A percentile compares a stretch with the other conserved stretches of the same genome.
Evolutionary conservation across 2,797 vertebrate species (phyloP).

Genomic region (Gephyroberyx darwinii): DNA sequence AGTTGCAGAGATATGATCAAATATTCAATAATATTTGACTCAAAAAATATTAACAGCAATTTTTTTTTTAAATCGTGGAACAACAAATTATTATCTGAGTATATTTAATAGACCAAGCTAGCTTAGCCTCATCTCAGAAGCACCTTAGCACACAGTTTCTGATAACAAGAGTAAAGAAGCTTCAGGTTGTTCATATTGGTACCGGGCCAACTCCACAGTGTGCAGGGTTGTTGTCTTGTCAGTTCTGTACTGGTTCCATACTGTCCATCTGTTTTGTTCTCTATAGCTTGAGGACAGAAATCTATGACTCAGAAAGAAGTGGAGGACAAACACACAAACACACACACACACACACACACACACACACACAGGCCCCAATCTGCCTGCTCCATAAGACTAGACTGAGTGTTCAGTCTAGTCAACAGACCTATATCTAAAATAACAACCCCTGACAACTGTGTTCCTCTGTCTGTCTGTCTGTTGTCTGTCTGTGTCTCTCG

Average conservation of each 20-base stretch:
- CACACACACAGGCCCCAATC: constrained; percentile 21
- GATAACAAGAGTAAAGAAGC: constrained; percentile 26
- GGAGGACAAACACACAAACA: constrained; percentile 6
- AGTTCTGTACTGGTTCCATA: constrained; percentile 18
- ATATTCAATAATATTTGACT: too few species aligned
- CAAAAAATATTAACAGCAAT: too few species aligned
- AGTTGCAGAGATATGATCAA: too few species aligned
- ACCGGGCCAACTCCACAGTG: constrained; percentile 31
- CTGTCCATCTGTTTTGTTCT: constrained; percentile 40
- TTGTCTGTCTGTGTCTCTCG: background rate
- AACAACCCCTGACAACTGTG: constrained; percentile 26
- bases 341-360: constrained; percentile 9
- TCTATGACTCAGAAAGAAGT: constrained; percentile 25
- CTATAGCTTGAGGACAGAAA: constrained; percentile 28
- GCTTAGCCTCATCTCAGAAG: too few species aligned
- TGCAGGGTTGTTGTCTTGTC: constrained; percentile 45
- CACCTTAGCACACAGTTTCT: background rate
- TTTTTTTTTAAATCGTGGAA: too few species aligned
- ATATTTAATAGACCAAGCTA: too few species aligned
- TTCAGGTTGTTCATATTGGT: constrained; percentile 18
- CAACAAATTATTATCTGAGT: too few species aligned
- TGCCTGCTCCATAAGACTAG: constrained; percentile 26
- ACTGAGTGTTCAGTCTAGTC: constrained; percentile 34
- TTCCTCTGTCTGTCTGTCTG: background rate
- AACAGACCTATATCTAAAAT: constrained; percentile 23